phyloP scores from a whole-genome alignment of 2,888 invertebrate species.

The Drosophila subsilvestris region DNA sequence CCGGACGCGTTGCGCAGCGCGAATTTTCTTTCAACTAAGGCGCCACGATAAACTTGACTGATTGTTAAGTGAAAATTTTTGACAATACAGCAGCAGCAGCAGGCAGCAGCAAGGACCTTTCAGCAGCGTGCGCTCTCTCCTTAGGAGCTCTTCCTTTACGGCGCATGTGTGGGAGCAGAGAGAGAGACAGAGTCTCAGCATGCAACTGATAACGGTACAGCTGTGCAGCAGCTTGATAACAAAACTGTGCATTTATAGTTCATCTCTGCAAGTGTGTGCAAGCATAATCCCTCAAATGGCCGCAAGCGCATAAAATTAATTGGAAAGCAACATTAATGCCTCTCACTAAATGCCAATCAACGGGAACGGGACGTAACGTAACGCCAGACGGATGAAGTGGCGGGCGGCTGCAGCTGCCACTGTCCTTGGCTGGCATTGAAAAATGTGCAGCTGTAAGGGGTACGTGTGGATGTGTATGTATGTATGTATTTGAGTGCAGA shows the following conservation, averaged over 20 bases:
- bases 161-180: slow-evolving; percentile 56
- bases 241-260: slow-evolving; percentile 41
- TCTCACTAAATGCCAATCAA: slow-evolving; percentile 53
- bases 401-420: slow-evolving; percentile 22
- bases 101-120: slow-evolving; percentile 60
- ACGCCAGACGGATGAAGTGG: slow-evolving; percentile 1
- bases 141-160: slow-evolving; percentile 29
- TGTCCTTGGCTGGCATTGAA: slow-evolving; percentile 46
- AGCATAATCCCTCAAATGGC: slow-evolving; percentile 60
- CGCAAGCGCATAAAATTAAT: slow-evolving; percentile 70
- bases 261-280: slow-evolving; percentile 17
- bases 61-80: slow-evolving; percentile 73
- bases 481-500: slow-evolving; percentile 11
- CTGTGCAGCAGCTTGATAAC: slow-evolving; percentile 70
- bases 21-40: slow-evolving; percentile 60
- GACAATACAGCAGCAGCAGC: slow-evolving; percentile 66
- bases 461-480: background rate
- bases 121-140: slow-evolving; percentile 29
- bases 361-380: slow-evolving; percentile 3
- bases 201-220: slow-evolving; percentile 71
- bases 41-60: slow-evolving; percentile 77
- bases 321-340: slow-evolving; percentile 52
- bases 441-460: slow-evolving; percentile 35
- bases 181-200: slow-evolving; percentile 4
- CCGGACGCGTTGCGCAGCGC: slow-evolving; percentile 44